Conservation (phyloP, 2,888 invertebrate species). For the Acronicta leporina region DNA sequence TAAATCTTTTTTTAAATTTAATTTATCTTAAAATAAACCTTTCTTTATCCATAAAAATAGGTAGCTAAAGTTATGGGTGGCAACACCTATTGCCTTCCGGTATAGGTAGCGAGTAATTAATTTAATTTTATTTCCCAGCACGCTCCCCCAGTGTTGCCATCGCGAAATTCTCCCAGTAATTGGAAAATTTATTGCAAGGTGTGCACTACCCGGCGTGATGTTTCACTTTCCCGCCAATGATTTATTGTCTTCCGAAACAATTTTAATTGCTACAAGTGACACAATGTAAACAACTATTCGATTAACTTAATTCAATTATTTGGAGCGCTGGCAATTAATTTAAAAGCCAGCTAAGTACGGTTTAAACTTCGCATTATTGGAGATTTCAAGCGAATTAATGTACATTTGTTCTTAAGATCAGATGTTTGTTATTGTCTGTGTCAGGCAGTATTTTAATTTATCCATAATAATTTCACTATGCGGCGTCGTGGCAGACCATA, state of each 20-base stretch:
- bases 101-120: conserved; percentile 70
- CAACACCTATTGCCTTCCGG: conserved; percentile 37
- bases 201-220: conserved; percentile 84
- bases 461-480: too few species aligned
- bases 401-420: conserved; percentile 42
- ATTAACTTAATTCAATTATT: conserved; percentile 88
- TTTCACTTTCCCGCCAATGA: conserved; percentile 88
- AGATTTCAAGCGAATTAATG: conserved; percentile 57
- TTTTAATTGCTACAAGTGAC: conserved; percentile 88
- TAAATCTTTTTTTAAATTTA: too few species aligned
- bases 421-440: conserved; percentile 8
- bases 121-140: conserved; percentile 78
- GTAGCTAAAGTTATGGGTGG: conserved; percentile 11
- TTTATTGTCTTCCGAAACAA: conserved; percentile 87
- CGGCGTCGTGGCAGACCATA: too few species aligned
- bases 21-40: too few species aligned
- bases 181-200: conserved; percentile 88
- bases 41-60: conserved; percentile 3
- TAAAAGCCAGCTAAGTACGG: conserved; percentile 74
- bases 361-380: conserved; percentile 57
- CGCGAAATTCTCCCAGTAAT: conserved; percentile 83
- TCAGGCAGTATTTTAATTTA: background rate
- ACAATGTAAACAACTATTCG: conserved; percentile 89
- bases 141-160: conserved; percentile 74
- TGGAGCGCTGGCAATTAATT: conserved; percentile 80